Conservation (phyloP, 2,797 vertebrate species). For the Rhinella marina region DNA sequence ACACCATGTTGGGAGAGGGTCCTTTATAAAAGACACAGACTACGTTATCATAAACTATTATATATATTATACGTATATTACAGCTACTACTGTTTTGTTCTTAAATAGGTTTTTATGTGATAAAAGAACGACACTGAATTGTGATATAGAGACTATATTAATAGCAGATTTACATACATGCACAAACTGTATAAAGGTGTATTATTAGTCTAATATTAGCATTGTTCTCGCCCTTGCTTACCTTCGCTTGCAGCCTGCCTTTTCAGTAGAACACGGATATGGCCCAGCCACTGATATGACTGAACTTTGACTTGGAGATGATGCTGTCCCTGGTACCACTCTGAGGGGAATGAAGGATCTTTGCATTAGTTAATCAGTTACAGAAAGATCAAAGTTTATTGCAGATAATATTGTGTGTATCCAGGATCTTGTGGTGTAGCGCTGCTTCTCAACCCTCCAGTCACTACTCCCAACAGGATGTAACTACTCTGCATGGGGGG, state of each 20-base stretch:
- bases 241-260: neutral
- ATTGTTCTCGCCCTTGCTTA: neutral
- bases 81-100: too few species aligned
- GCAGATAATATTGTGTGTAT: slow-evolving; percentile 22
- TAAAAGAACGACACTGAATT: neutral
- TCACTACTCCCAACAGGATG: neutral
- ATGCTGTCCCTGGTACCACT: slow-evolving; percentile 63
- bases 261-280: neutral
- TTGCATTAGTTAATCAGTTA: slow-evolving; percentile 77
- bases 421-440: neutral
- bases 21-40: too few species aligned
- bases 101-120: too few species aligned
- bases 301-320: slow-evolving; percentile 72
- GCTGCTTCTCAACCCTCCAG: neutral
- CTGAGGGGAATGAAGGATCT: slow-evolving; percentile 64
- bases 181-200: neutral
- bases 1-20: too few species aligned
- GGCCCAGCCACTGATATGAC: neutral
- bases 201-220: neutral
- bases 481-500: too few species aligned
- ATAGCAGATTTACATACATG: neutral
- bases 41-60: too few species aligned
- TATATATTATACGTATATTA: too few species aligned
- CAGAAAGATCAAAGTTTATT: slow-evolving; percentile 65
- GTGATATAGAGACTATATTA: neutral